Percentiles rank a stretch among this genome's conserved stretches.
These are phyloP conservation scores for Eublepharis macularius DNA, from an alignment of 2,113 vertebrate genomes.

Conservation along the genomic window DNA sequence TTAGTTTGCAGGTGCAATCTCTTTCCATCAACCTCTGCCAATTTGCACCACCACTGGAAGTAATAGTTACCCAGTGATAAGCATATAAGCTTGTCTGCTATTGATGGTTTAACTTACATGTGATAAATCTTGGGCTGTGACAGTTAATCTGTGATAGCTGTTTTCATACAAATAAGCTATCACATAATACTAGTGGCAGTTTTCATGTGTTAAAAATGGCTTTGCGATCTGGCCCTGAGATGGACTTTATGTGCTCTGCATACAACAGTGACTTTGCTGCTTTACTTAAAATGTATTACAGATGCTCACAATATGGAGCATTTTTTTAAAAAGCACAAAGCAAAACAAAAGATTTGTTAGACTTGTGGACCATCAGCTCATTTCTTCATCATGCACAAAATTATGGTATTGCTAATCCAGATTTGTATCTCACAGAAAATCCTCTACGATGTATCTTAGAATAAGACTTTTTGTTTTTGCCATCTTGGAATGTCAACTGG, in stretches of 20 bases:
- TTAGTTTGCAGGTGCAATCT: rapidly evolving
- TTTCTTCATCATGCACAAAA: neutral
- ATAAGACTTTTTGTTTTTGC: rapidly evolving
- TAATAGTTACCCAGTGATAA: conserved; percentile 5
- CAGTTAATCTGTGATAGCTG: conserved; percentile 21
- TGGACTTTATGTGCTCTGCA: neutral
- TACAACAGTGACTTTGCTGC: neutral
- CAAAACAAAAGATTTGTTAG: neutral
- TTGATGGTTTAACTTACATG: conserved; percentile 2
- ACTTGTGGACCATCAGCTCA: too few relatives aligned
- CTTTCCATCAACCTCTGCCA: rapidly evolving
- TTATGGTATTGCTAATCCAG: rapidly evolving
- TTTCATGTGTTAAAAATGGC: conserved; percentile 20
- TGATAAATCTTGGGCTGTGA: conserved; percentile 13
- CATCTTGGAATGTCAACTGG: neutral
- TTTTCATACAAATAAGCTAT: conserved; percentile 22
- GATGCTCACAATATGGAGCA: neutral
- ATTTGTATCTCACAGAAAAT: neutral
- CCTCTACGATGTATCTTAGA: neutral
- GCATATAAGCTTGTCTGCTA: neutral
- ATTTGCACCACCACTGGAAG: neutral
- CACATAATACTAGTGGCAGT: neutral
- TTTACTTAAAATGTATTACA: neutral
- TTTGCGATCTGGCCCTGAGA: neutral
- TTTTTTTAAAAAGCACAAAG: neutral